Percentiles rank a stretch among this genome's conserved stretches.
phyloP scores from a whole-genome alignment of 1,140 invertebrate genomes.

The Bombus waltoni region DNA sequence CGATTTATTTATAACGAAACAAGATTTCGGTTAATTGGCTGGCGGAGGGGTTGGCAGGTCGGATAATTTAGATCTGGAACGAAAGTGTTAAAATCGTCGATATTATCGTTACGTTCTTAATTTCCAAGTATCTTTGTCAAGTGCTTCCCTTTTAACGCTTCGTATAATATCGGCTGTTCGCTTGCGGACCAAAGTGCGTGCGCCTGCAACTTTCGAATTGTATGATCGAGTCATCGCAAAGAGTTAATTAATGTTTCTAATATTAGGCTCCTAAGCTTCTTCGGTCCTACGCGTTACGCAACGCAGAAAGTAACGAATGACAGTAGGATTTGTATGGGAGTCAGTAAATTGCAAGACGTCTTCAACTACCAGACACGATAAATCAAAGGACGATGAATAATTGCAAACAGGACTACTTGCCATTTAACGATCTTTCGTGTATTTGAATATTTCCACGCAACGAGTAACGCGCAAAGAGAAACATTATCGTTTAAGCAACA shows the following conservation, averaged over 20 bases:
- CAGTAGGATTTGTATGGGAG: neutral
- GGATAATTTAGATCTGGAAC: neutral
- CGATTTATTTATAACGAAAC: neutral
- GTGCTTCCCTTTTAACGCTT: no score
- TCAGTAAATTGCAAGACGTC: neutral
- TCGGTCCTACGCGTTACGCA: neutral
- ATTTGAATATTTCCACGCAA: neutral
- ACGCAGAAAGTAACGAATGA: neutral
- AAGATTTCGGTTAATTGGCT: neutral
- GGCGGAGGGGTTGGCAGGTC: neutral
- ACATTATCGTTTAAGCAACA: neutral
- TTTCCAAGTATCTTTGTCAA: neutral
- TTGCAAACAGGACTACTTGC: neutral
- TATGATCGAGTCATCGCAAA: neutral
- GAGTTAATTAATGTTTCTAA: conserved; percentile 10
- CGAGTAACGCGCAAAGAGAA: neutral
- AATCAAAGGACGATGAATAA: neutral
- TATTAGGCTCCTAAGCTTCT: neutral
- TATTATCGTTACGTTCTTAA: neutral
- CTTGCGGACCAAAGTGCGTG: no score
- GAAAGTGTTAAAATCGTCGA: neutral
- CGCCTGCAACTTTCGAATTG: neutral
- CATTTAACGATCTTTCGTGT: neutral
- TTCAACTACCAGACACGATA: neutral
- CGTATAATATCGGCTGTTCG: no score